Evolutionary conservation across 1,140 invertebrate genomes (phyloP).

Genomic region (Hestina assimilis): DNA sequence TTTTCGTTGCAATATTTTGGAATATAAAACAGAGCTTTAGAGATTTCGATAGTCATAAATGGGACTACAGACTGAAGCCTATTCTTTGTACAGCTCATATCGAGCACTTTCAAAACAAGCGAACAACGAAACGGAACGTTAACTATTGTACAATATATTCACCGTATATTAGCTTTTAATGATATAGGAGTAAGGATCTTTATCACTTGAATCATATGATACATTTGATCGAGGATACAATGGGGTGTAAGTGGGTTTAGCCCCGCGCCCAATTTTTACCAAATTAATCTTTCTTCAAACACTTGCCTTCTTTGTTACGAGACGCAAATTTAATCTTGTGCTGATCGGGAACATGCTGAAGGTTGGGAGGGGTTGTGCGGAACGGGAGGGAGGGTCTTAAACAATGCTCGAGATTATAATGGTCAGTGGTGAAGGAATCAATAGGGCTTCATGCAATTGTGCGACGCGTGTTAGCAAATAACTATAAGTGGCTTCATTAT

Average conservation of each 20-base stretch:
- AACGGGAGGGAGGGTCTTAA: constrained; percentile 10
- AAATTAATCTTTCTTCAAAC: constrained; percentile 74
- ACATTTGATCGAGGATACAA: background rate
- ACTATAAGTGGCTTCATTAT: background rate
- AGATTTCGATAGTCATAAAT: constrained; percentile 7
- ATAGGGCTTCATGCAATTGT: constrained; percentile 4
- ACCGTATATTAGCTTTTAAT: background rate
- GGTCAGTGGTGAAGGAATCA: constrained; percentile 11
- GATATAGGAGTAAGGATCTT: background rate
- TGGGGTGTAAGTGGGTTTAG: constrained; percentile 31
- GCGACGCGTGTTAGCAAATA: background rate
- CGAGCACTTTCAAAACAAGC: constrained; percentile 12
- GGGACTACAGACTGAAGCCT: background rate
- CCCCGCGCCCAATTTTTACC: constrained; percentile 47
- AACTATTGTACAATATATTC: background rate
- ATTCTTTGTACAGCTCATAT: constrained; percentile 15
- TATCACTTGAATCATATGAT: background rate
- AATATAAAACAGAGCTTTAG: background rate
- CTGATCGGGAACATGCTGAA: constrained; percentile 21
- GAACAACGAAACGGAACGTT: background rate
- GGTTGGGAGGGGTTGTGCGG: constrained; percentile 1
- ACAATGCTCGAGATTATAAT: constrained; percentile 21
- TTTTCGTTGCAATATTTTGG: background rate
- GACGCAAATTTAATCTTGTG: constrained; percentile 57
- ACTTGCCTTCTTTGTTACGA: constrained; percentile 58